Base-by-base conservation (phyloP, 2,888 invertebrate genomes). In the Dasypolia templi region DNA sequence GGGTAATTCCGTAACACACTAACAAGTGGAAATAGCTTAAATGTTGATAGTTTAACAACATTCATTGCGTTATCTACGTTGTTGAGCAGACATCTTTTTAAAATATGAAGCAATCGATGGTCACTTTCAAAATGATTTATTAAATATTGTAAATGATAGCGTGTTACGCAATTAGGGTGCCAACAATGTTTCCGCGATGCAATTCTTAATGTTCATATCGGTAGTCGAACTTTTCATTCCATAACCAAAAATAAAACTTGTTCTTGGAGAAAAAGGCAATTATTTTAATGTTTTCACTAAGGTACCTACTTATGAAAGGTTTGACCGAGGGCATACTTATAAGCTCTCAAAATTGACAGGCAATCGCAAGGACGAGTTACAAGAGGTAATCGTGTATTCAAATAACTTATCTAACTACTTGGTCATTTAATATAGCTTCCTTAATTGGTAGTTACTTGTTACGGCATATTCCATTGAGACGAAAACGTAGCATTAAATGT, bases 401-500 rank as follows among this genome's bases (percentile, higher is more conserved):
- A 63, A 53, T 71, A 49, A 46, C 6, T 39, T 42, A 72, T 32
- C 12, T 22, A 72, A 26, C 12, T 22, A 49, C 17, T 26, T 53
- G 3, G 22, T 32, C 32, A 46, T 53, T 70, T 55, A 49, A 42
- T 72, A 78, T 46, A 1, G 29, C 58, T 26, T 46, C 58, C n/a
- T 61, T 63, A 46, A 78, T 53, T 14, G 11, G n/a, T 49, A 65
- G 19, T 78, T 55, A 53, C n/a, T 49, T 61, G 19, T 78, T 55
- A 53, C n/a, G 32, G 12, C 42, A 42, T 65, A 49, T 49, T 55
- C 51, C 56, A 74, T 66, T 79, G 79, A 56, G 32, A 17, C 32
- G 6, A 62, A 58, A 79, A 56, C 39, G 39, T 51, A 12, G 1
- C 19, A 77, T 65, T 79, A 51, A 72, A 29, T 78, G 35, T 64